Base-by-base conservation (phyloP, 2,797 vertebrate genomes). In the Pseudochaenichthys georgianus region DNA sequence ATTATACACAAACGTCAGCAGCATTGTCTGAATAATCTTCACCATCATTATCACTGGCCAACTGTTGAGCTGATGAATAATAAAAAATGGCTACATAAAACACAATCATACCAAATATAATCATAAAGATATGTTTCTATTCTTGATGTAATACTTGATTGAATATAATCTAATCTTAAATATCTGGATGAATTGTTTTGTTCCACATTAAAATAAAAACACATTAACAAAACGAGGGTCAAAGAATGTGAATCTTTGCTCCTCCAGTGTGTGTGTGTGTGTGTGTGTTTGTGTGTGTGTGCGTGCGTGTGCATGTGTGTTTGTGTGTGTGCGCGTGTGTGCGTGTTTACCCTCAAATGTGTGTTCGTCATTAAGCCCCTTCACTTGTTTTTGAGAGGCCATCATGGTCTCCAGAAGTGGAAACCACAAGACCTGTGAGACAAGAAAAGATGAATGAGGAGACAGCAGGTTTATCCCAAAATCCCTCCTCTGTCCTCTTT, bases 371-470 rank as follows among this genome's bases (percentile, higher is more conserved):
- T 80, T 65, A 0, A 90, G 87, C 0, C 93, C 95, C 73, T 94
- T 93, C 38, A 95, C 92, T 28, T 93, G 91, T 87, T 97, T 99
- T 90, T 98, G 97, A 38, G 97, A 96, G 10, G 95, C 96, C 97
- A 99, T 99, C 97, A 99, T 97, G 10, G 96, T 95, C 85, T 99
- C 97, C 78, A 99, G 86, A 13, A 99, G 92, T 0, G 97, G 97
- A 92, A 99, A 99, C 97, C 97, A 99, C 12, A 99, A 94, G 3
- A 92, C 95, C 98, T 99, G 46, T 38, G 34, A 70, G 16, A 11
- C 19, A 59, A 7, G 41, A 2, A n/a, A 8, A 4, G 38, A 51
- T 42, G 5, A 28, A 6, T 64, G 42, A 76, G 34, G 12, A 53
- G n/a, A 50, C 51, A 41, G 31, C 47, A 41, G 0, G 34, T 38